Conservation (phyloP, 2,113 vertebrate genomes). For the Tautogolabrus adspersus region DNA sequence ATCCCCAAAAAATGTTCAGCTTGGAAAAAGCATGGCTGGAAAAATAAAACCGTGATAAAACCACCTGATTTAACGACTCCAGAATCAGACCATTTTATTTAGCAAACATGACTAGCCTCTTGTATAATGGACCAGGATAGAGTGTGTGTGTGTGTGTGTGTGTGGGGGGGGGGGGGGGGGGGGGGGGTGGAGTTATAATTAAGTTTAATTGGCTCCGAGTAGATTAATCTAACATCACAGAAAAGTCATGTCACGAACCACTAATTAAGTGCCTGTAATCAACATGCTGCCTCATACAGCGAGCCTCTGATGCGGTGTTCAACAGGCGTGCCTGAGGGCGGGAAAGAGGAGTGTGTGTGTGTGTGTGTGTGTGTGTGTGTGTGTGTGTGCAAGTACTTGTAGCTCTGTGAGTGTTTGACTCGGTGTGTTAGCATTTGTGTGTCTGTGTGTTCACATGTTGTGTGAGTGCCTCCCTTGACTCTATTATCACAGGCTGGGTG, state of each 20-base stretch:
- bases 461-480: slow-evolving; percentile 15
- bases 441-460: slow-evolving; percentile 12
- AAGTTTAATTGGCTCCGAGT: slow-evolving; percentile 57
- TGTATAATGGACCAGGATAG: slow-evolving; percentile 40
- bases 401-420: background rate
- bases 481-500: slow-evolving; percentile 44
- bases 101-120: slow-evolving; percentile 46
- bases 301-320: slow-evolving; percentile 46
- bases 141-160: too few species aligned
- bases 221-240: slow-evolving; percentile 60
- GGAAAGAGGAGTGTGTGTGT: slow-evolving; percentile 1
- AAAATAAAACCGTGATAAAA: slow-evolving; percentile 4
- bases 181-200: slow-evolving; percentile 38
- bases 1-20: background rate
- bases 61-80: slow-evolving; percentile 19
- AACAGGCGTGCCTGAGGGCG: slow-evolving; percentile 32
- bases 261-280: slow-evolving; percentile 68
- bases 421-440: slow-evolving; percentile 8
- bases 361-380: background rate
- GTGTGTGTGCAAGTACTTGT: slow-evolving; percentile 13
- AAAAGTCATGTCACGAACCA: slow-evolving; percentile 65
- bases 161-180: too few species aligned
- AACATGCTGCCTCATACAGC: slow-evolving; percentile 49
- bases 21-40: background rate
- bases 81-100: slow-evolving; percentile 39